Base-by-base conservation (phyloP, 2,888 invertebrate species). In the Kuschelorhynchus macadamiae region DNA sequence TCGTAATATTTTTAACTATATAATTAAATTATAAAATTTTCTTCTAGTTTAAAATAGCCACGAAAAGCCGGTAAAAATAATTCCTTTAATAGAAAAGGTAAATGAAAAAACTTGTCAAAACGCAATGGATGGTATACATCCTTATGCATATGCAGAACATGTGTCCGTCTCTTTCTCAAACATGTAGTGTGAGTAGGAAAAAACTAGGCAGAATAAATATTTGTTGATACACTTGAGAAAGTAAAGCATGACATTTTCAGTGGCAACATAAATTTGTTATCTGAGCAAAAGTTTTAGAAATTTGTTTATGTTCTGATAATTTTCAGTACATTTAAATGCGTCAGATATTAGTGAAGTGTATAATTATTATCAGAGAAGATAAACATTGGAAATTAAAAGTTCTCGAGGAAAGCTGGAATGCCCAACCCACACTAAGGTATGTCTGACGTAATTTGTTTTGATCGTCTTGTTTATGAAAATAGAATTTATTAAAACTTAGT, bases 401-500 rank as follows among this genome's bases (percentile, higher is more conserved):
- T 14, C 16, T 36, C n/a, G 21, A 42, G 30, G 60, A 41, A 53
- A 55, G 17, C 21, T 30, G 16, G 36, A 39, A 53, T 61, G 63
- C 69, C 69, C 69, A 69, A 50, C 69, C 69, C 69, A 69, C 55
- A 46, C 16, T 60, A 56, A 69, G 69, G 69, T 69, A 69, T 69
- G 69, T 61, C 65, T 69, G 69, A 69, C 69, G 69, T 69, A 69
- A 69, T 65, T 61, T 69, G 60, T 69, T 69, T 65, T 69, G 64
- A 62, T 62, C 21, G 42, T 21, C 42, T 65, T 65, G 57, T 52
- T 52, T 49, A 53, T 64, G 30, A 49, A 56, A 56, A 64, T 64
- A 56, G 63, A 64, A 55, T 56, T 47, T 33, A 44, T 55, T 55
- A 55, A 56, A 44, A 49, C 36, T 18, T 41, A 47, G 14, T 56